phyloP scores from a whole-genome alignment of 2,797 vertebrate species.

The Neosalanx taihuensis region DNA sequence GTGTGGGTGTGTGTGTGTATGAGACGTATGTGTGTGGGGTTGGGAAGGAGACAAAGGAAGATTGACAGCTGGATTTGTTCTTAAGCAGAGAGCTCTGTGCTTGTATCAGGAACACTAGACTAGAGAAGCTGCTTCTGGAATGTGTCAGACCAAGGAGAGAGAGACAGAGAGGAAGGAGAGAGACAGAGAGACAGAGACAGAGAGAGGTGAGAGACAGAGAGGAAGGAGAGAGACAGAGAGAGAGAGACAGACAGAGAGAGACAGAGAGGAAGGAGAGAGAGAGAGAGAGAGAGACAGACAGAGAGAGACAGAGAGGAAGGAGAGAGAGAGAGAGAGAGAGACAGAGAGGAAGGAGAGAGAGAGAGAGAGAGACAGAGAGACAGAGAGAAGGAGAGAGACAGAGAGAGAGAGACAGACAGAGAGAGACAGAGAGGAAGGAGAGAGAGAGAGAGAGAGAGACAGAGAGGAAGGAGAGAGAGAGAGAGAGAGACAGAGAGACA shows the following conservation, averaged over 20 bases:
- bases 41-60: slow-evolving; percentile 46
- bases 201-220: not conserved
- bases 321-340: no score
- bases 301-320: no score
- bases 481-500: no score
- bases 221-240: no score
- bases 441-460: no score
- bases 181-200: slow-evolving; percentile 1
- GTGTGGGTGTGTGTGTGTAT: slow-evolving; percentile 12
- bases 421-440: no score
- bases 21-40: slow-evolving; percentile 8
- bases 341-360: no score
- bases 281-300: slow-evolving; percentile 7
- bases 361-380: slow-evolving; percentile 19
- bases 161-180: slow-evolving; percentile 18
- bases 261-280: no score
- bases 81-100: slow-evolving; percentile 35
- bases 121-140: slow-evolving; percentile 31
- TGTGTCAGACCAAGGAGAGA: slow-evolving; percentile 32
- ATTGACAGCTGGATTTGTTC: slow-evolving; percentile 56
- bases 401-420: slow-evolving; percentile 29
- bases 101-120: slow-evolving; percentile 27
- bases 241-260: not conserved
- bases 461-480: no score
- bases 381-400: slow-evolving; percentile 11